Percentiles rank a stretch among this genome's conserved stretches.
Conservation (phyloP, 2,113 vertebrate genomes). For the Lampris megalopsis region DNA sequence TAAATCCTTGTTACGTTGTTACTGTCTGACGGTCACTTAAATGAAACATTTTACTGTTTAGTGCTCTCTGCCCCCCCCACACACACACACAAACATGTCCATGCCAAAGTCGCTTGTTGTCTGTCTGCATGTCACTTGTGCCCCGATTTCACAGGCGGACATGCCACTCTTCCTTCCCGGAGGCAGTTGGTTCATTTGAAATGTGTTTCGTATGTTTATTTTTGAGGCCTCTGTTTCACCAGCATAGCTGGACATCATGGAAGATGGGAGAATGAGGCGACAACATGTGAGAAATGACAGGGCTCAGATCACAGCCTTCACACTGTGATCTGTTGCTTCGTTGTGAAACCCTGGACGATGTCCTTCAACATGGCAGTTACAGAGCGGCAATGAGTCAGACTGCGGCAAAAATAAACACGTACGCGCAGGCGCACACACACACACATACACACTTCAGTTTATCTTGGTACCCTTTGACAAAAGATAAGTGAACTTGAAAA, state of each 20-base stretch:
- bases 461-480: constrained; percentile 35
- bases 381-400: constrained; percentile 46
- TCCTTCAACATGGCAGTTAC: constrained; percentile 45
- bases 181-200: not conserved
- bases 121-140: too few relatives aligned
- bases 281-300: too few relatives aligned
- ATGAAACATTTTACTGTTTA: not conserved
- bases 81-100: too few relatives aligned
- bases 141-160: too few relatives aligned
- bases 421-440: constrained; percentile 7
- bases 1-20: constrained; percentile 15
- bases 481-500: constrained; percentile 6
- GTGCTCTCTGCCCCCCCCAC: too few relatives aligned
- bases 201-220: not conserved
- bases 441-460: not conserved
- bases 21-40: constrained; percentile 1
- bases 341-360: constrained; percentile 55
- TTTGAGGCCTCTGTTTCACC: not conserved
- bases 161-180: not conserved
- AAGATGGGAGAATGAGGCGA: too few relatives aligned
- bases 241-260: not conserved
- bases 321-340: not conserved
- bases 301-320: not conserved
- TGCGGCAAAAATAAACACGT: constrained; percentile 17
- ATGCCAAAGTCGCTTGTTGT: too few relatives aligned